phyloP scores from a whole-genome alignment of 2,797 vertebrate genomes.

The Cebuella pygmaea region DNA sequence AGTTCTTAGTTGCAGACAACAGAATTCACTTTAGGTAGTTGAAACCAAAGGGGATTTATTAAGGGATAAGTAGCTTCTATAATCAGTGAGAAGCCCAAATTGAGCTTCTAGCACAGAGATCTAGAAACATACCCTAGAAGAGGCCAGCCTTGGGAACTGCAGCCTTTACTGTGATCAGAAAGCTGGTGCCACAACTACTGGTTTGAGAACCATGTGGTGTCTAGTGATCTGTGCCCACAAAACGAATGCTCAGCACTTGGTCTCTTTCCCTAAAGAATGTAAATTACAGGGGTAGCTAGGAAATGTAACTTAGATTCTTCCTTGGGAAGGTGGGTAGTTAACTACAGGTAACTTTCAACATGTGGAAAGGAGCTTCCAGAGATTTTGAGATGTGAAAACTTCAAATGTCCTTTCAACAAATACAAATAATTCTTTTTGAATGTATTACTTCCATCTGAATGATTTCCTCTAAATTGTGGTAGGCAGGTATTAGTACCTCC shows the following conservation, averaged over 20 bases:
- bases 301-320: background rate
- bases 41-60: background rate
- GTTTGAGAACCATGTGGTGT: rapidly evolving
- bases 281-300: background rate
- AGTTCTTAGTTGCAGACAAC: background rate
- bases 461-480: background rate
- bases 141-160: background rate
- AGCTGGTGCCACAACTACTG: background rate
- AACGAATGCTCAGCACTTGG: background rate
- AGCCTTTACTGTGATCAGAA: background rate
- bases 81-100: background rate
- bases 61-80: background rate
- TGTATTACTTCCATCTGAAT: background rate
- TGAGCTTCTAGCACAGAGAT: background rate
- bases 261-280: background rate
- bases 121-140: background rate
- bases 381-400: background rate
- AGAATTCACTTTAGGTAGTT: background rate
- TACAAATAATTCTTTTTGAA: background rate
- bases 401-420: background rate
- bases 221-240: background rate
- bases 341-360: background rate
- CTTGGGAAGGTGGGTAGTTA: background rate
- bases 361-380: background rate
- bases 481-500: background rate